These are phyloP conservation scores for Sebastolobus alascanus DNA, from an alignment of 2,797 vertebrate genomes.

Conservation along the genomic window DNA sequence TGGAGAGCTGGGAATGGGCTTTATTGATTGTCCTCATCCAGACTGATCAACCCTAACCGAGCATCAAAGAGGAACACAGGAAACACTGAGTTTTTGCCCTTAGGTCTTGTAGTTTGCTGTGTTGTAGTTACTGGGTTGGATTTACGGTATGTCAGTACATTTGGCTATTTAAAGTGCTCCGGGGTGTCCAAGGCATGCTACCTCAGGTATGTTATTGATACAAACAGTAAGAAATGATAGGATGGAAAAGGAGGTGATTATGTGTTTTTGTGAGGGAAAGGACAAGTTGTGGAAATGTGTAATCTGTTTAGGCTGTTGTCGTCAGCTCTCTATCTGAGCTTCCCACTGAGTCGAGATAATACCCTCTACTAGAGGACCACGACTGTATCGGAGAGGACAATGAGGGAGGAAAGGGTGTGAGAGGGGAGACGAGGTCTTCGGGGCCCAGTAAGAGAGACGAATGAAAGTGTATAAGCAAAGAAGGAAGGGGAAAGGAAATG, in stretches of 20 bases:
- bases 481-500: conserved; percentile 10
- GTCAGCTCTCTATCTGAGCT: background rate
- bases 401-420: background rate
- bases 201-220: conserved; percentile 11
- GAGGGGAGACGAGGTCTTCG: background rate
- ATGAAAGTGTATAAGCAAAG: conserved; percentile 20
- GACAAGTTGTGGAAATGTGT: conserved; percentile 6
- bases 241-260: background rate
- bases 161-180: conserved; percentile 18
- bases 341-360: conserved; percentile 24
- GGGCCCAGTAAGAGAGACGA: conserved; percentile 2
- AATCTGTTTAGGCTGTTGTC: conserved; percentile 20
- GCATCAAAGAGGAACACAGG: conserved; percentile 23
- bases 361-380: background rate
- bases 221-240: background rate
- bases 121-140: conserved; percentile 37
- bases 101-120: conserved; percentile 2
- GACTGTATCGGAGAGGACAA: background rate
- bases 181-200: conserved; percentile 12
- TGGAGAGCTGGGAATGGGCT: conserved; percentile 17
- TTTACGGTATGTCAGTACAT: conserved; percentile 25
- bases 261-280: background rate
- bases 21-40: conserved; percentile 41
- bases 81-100: conserved; percentile 19
- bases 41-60: conserved; percentile 35